Base-by-base conservation (phyloP, 2,888 invertebrate species). In the Callimorpha dominula region DNA sequence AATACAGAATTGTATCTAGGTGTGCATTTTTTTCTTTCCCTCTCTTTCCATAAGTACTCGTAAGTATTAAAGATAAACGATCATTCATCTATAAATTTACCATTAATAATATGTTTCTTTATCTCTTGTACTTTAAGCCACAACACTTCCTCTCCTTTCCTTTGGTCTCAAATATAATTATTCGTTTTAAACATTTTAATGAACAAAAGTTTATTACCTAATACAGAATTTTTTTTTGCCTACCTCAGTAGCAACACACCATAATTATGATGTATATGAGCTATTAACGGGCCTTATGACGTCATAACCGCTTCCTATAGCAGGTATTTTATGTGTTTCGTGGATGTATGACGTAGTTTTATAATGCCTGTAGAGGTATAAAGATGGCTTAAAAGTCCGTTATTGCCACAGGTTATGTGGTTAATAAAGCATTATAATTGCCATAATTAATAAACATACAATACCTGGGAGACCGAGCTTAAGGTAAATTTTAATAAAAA, bases 201-300 rank as follows among this genome's bases (percentile, higher is more conserved):
- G 17, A 49, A 52, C 42, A 64, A 70, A 64, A 4, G 15, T 31
- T 5, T n/a, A 17, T 57, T 60, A 20, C 14, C 31, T 17, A 14
- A 31, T 65, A 66, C 20, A 50, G 14, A 20, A 14, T n/a, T 62
- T 31, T 49, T 62, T 49, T 4, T 31, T 49, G n/a, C 40, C n/a
- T 7, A 69, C 49, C n/a, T 49, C 62, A 54, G 54, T 60, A 66
- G 62, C 43, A 62, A 62, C 72, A 57, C n/a, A 52, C 49, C 49
- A 50, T 72, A 68, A 68, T 68, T 57, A 65, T 72, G 68, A 72
- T 72, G 72, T 68, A 72, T 72, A 72, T n/a, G 46, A 9, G 60
- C 43, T 65, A 72, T 72, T 72, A 72, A 64, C 46, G 11, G n/a
- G 15, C 42, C 31, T 72, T 68, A 72, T 72, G 68, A 72, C 64